phyloP scores from a whole-genome alignment of 2,113 vertebrate genomes.

The Noctilio leporinus region DNA sequence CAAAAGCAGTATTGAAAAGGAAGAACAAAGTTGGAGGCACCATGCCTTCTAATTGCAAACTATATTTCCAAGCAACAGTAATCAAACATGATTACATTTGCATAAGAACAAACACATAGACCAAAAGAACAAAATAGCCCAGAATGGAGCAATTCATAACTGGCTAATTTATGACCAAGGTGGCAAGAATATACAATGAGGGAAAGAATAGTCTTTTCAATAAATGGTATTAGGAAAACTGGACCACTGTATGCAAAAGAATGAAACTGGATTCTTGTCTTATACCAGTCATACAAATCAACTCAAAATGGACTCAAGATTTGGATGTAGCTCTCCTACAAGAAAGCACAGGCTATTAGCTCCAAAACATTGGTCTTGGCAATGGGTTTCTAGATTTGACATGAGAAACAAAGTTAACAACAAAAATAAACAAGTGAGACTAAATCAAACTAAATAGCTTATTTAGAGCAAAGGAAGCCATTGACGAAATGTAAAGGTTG shows the following conservation, averaged over 20 bases:
- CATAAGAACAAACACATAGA: background rate
- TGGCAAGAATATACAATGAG: background rate
- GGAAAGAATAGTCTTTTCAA: background rate
- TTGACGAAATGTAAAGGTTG: background rate
- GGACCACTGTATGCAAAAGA: background rate
- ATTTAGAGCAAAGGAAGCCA: background rate
- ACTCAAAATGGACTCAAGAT: background rate
- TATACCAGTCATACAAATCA: background rate
- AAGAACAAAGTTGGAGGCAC: background rate
- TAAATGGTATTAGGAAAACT: background rate
- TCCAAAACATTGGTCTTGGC: background rate
- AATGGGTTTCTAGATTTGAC: background rate
- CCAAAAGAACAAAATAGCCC: background rate
- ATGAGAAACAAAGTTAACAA: background rate
- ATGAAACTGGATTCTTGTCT: background rate
- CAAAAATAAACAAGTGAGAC: background rate
- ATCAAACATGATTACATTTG: background rate
- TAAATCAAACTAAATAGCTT: background rate
- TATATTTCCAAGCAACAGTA: background rate
- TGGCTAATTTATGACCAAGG: background rate
- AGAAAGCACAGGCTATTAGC: background rate
- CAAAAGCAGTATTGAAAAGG: background rate
- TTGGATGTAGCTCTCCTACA: background rate
- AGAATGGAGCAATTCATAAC: background rate
- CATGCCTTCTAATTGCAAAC: background rate